Evolutionary conservation across 2,888 invertebrate species (phyloP).

Genomic region (Rhaphigaster nebulosa): DNA sequence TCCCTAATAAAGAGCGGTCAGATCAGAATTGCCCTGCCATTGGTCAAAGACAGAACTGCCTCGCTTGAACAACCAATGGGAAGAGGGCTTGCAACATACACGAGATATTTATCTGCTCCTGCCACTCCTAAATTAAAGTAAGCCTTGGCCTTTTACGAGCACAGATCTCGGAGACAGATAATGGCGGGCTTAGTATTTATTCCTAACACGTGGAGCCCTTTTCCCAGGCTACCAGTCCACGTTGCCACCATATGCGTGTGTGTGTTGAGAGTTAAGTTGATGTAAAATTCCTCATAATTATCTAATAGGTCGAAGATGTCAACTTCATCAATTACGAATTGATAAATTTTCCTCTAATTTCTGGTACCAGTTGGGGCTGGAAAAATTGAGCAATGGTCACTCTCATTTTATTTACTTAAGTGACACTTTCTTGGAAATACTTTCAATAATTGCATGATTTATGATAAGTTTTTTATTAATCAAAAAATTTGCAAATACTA

Average conservation of each 20-base stretch:
- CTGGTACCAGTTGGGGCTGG: neutral
- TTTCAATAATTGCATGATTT: no score
- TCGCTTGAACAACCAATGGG: neutral
- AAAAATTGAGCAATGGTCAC: neutral
- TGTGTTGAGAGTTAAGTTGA: neutral
- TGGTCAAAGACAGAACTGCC: neutral
- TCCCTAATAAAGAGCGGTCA: conserved; percentile 12
- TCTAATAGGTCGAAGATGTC: neutral
- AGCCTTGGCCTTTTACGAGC: conserved; percentile 42
- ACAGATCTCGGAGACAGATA: conserved; percentile 42
- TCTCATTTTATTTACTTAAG: no score
- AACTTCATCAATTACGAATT: neutral
- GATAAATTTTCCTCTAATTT: neutral
- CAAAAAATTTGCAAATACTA: no score
- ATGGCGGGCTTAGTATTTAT: conserved; percentile 39
- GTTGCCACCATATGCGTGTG: conserved; percentile 20
- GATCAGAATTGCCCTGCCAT: neutral
- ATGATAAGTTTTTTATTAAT: no score
- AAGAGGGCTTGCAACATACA: conserved; percentile 21
- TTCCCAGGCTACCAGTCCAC: conserved; percentile 39
- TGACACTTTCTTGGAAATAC: no score
- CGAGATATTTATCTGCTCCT: conserved; percentile 49
- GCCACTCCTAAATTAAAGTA: conserved; percentile 46
- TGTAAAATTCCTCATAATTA: neutral
- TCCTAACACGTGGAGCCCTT: conserved; percentile 41